A percentile compares a stretch with the other conserved stretches of the same genome.
Conservation (phyloP, 2,113 vertebrate species). For the Piprites chloris region DNA sequence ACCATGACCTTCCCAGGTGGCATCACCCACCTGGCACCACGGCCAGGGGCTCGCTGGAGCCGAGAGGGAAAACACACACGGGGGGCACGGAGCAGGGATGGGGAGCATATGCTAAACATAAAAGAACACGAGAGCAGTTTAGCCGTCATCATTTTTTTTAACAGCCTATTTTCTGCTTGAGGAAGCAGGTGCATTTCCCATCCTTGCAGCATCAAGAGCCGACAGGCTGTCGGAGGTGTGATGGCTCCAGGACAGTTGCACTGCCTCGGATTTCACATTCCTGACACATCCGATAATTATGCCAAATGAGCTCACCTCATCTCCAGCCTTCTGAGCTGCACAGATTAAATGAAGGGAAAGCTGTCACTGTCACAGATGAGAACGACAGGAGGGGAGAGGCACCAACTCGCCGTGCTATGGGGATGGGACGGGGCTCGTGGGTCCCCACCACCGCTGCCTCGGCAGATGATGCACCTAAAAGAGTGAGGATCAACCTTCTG, state of each 20-base stretch:
- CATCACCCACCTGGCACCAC: neutral
- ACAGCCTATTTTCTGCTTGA: conserved; percentile 70
- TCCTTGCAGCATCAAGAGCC: conserved; percentile 19
- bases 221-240: conserved; percentile 59
- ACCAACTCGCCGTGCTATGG: fast-evolving
- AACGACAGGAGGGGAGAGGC: neutral
- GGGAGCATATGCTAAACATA: conserved; percentile 46
- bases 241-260: conserved; percentile 54
- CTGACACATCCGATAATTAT: conserved; percentile 66
- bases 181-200: conserved; percentile 61
- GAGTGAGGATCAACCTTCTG: neutral
- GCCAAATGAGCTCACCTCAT: conserved; percentile 67
- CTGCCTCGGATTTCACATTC: conserved; percentile 58
- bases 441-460: fast-evolving
- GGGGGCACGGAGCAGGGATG: neutral
- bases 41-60: neutral
- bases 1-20: fast-evolving
- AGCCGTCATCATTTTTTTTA: conserved; percentile 9
- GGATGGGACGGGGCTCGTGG: neutral
- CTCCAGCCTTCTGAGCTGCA: conserved; percentile 32
- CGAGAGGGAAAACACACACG: fast-evolving
- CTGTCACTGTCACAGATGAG: neutral
- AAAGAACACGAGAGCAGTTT: conserved; percentile 1
- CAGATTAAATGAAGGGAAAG: conserved; percentile 29
- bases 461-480: neutral